A percentile compares a stretch with the other conserved stretches of the same genome.
Evolutionary conservation across 1,140 invertebrate species (phyloP).

Genomic region (Temnothorax curvispinosus): DNA sequence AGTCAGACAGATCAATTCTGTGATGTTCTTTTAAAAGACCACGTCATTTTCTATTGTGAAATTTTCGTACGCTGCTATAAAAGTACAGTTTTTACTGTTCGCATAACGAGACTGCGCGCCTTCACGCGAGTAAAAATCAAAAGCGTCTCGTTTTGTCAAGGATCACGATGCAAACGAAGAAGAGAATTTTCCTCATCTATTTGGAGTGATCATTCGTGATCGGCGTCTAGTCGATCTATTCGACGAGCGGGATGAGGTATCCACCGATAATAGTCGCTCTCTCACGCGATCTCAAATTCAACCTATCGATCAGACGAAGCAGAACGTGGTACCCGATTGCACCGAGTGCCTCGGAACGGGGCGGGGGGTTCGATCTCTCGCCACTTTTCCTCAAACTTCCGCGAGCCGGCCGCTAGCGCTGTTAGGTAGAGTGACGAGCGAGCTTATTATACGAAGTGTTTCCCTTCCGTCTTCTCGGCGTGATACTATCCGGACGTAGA

Average conservation of each 20-base stretch:
- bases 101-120: not conserved
- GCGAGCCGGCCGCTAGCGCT: constrained; percentile 32
- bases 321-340: constrained; percentile 60
- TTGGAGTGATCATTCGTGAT: constrained; percentile 65
- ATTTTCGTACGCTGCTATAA: not conserved
- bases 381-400: constrained; percentile 29
- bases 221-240: constrained; percentile 68
- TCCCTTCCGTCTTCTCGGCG: constrained; percentile 51
- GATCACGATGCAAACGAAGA: constrained; percentile 18
- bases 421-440: constrained; percentile 13
- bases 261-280: constrained; percentile 68
- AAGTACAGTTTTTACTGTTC: not conserved
- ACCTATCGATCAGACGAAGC: constrained; percentile 67
- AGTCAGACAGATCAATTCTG: not conserved
- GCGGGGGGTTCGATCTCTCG: constrained; percentile 43
- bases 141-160: constrained; percentile 24
- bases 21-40: not conserved
- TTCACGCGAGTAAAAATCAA: constrained; percentile 34
- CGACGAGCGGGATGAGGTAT: constrained; percentile 58
- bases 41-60: not conserved
- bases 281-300: constrained; percentile 74
- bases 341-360: constrained; percentile 52
- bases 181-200: constrained; percentile 49
- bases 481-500: constrained; percentile 13
- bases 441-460: constrained; percentile 64